Evolutionary conservation across 1,140 invertebrate species (phyloP).

Genomic region (Sarcophaga bullata): DNA sequence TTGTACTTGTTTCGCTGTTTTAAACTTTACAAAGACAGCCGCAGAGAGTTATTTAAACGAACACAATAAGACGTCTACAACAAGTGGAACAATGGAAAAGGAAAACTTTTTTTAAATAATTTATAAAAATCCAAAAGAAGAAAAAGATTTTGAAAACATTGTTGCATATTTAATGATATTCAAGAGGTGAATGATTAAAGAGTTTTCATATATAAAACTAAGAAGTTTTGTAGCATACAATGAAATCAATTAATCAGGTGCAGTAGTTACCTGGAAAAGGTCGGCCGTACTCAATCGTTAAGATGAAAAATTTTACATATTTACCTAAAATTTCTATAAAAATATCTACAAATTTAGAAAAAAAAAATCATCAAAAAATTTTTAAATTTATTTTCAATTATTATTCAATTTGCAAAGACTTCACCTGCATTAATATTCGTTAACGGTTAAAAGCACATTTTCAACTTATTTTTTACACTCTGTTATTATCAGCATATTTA

Average conservation of each 20-base stretch:
- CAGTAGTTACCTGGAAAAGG: too few species aligned
- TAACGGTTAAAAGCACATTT: neutral
- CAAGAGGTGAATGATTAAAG: constrained; percentile 1
- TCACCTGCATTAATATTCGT: neutral
- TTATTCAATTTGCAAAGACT: neutral
- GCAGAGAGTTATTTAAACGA: constrained; percentile 22
- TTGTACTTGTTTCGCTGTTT: constrained; percentile 5
- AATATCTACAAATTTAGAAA: too few species aligned
- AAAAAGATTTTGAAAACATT: neutral
- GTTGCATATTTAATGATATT: constrained; percentile 15
- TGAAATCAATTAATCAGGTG: too few species aligned
- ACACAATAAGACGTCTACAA: neutral
- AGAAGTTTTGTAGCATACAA: too few species aligned
- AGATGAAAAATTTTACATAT: too few species aligned
- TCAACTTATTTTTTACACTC: neutral
- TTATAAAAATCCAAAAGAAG: neutral
- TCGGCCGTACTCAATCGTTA: too few species aligned
- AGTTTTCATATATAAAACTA: neutral
- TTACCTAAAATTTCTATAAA: too few species aligned
- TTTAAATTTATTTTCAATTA: too few species aligned
- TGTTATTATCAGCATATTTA: neutral
- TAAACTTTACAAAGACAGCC: constrained; percentile 25
- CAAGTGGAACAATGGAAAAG: neutral
- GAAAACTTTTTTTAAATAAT: neutral
- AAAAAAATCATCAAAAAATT: too few species aligned